Conservation (phyloP, 2,888 invertebrate species). For the Melanchra persicariae region DNA sequence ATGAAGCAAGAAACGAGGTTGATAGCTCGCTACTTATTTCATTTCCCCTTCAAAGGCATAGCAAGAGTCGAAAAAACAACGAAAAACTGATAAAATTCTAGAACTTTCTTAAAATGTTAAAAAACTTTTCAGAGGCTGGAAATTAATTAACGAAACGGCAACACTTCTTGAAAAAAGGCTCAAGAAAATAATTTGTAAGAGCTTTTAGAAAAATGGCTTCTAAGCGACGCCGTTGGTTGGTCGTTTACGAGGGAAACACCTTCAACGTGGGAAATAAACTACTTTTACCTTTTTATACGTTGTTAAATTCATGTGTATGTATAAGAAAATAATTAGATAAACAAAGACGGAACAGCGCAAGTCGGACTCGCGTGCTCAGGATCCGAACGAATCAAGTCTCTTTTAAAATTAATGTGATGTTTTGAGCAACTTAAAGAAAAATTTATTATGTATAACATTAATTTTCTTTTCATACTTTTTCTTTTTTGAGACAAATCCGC, state of each 20-base stretch:
- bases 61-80: constrained; percentile 18
- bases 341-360: not conserved
- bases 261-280: constrained; percentile 25
- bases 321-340: not conserved
- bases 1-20: constrained; percentile 3
- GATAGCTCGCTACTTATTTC: constrained; percentile 8
- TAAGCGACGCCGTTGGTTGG: not conserved
- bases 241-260: not conserved
- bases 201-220: constrained; percentile 29
- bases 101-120: constrained; percentile 21
- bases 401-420: too few species aligned
- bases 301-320: not conserved
- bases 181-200: constrained; percentile 7
- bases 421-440: too few species aligned
- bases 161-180: constrained; percentile 27
- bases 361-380: too few species aligned
- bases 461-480: too few species aligned
- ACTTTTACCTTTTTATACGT: constrained; percentile 10
- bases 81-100: constrained; percentile 9
- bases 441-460: too few species aligned
- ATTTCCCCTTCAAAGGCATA: constrained; percentile 41
- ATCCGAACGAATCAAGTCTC: too few species aligned
- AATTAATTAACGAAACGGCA: constrained; percentile 34
- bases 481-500: too few species aligned
- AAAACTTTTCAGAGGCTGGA: constrained; percentile 14